Conservation (phyloP, 2,888 invertebrate species). For the Corythucha ciliata region DNA sequence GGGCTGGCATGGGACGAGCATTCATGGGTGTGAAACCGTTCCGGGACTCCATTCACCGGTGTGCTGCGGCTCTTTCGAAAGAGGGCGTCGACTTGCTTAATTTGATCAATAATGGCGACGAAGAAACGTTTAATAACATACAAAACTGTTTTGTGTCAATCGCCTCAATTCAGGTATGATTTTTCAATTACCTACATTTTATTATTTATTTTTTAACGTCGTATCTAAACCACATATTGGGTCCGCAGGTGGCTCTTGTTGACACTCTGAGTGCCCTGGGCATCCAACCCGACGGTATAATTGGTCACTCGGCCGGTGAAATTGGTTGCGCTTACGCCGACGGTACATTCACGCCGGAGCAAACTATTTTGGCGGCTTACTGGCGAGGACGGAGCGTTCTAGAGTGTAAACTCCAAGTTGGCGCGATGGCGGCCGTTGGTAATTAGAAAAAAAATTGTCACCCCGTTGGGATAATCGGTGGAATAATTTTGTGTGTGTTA, state of each 20-base stretch:
- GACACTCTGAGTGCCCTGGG: slow-evolving; percentile 70
- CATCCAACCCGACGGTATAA: slow-evolving; percentile 82
- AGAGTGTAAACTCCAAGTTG: slow-evolving; percentile 61
- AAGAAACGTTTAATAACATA: slow-evolving; percentile 69
- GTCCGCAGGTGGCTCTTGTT: slow-evolving; percentile 78
- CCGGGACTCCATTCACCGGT: slow-evolving; percentile 57
- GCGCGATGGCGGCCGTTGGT: slow-evolving; percentile 89
- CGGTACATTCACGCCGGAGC: slow-evolving; percentile 89
- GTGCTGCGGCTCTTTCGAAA: slow-evolving; percentile 65
- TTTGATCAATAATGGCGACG: slow-evolving; percentile 65
- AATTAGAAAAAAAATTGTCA: slow-evolving; percentile 25
- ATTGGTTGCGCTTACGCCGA: slow-evolving; percentile 57
- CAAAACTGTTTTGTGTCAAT: slow-evolving; percentile 87
- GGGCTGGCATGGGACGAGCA: slow-evolving; percentile 89
- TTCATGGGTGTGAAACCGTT: slow-evolving; percentile 77
- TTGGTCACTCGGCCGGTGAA: slow-evolving; percentile 73
- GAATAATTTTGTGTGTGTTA: neutral
- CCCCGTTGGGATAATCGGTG: neutral
- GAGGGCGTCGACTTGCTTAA: slow-evolving; percentile 73
- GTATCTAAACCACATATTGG: neutral
- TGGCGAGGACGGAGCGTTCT: slow-evolving; percentile 81
- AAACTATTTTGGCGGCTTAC: slow-evolving; percentile 88
- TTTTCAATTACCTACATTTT: neutral
- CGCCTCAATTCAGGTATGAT: slow-evolving; percentile 73
- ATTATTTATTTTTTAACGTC: neutral